Base-by-base conservation (phyloP, 2,888 invertebrate species). In the Dione juno region DNA sequence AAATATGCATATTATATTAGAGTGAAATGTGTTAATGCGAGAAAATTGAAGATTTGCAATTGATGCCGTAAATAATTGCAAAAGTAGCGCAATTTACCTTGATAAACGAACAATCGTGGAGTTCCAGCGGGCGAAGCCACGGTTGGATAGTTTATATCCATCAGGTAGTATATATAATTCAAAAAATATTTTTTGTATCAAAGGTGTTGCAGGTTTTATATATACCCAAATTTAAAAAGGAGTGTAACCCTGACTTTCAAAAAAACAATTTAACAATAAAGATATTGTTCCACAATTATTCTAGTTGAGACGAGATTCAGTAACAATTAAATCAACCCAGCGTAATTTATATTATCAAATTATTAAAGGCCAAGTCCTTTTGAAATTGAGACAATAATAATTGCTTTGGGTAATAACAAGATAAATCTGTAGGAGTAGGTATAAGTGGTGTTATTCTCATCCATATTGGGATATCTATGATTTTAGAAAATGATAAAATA, bases 351-450 rank as follows among this genome's bases (percentile, higher is more conserved):
- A 45, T 63, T 48, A 63, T 63, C 45, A 63, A 45, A 63, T 50
- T n/a, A 64, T 64, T 64, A 50, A 48, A 50, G 9, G 48, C 64
- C 58, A 59, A 59, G 21, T 59, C 48, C 63, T 50, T 64, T 64
- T 50, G 64, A 64, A 50, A 48, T 64, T 37, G 37, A 64, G 16
- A 64, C 37, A 13, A 50, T 63, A 64, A 64, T 35, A 19, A 48
- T 43, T 54, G 54, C n/a, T 64, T 40, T 16, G 64, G 16, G 16
- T 14, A 50, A 16, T 35, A 63, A 19, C 63, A 35, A 63, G 45
- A 35, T 63, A 28, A 48, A 45, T 63, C 35, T 43, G 35, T 19
- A 28, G 28, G 5, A 28, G 28, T 3, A 54, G 37, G 37, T 54
- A 53, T 14, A 53, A 53, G 13, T 28, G 14, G n/a, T 28, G 28